A percentile compares a stretch with the other conserved stretches of the same genome.
Evolutionary conservation across 2,113 vertebrate genomes (phyloP).

Genomic region (Microtus richardsoni): DNA sequence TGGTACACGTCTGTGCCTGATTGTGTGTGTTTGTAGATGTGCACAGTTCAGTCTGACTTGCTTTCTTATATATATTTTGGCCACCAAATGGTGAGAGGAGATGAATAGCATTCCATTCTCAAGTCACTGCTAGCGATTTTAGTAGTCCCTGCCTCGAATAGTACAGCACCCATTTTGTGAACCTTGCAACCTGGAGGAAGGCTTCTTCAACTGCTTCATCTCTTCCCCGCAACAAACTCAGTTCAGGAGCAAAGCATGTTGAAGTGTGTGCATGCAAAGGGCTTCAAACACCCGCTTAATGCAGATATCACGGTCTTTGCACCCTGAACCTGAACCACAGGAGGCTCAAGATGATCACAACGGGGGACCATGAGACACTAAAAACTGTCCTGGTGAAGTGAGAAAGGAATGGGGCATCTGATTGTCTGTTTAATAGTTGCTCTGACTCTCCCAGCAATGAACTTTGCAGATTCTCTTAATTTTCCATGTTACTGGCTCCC

Average conservation of each 20-base stretch:
- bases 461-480: not conserved
- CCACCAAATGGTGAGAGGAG: not conserved
- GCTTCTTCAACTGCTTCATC: not conserved
- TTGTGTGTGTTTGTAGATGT: not conserved
- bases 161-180: not conserved
- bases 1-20: not conserved
- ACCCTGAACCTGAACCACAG: not conserved
- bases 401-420: not conserved
- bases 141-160: not conserved
- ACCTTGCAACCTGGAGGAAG: not conserved
- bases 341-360: not conserved
- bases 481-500: not conserved
- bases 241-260: not conserved
- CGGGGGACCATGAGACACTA: not conserved
- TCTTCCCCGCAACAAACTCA: not conserved
- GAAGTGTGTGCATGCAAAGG: not conserved
- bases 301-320: not conserved
- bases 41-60: not conserved
- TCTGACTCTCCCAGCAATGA: not conserved
- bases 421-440: not conserved
- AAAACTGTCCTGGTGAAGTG: not conserved
- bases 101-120: not conserved
- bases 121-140: not conserved
- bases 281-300: not conserved
- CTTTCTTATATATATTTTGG: constrained; percentile 14